Conservation (phyloP, 2,888 invertebrate species). For the Empis livida region DNA sequence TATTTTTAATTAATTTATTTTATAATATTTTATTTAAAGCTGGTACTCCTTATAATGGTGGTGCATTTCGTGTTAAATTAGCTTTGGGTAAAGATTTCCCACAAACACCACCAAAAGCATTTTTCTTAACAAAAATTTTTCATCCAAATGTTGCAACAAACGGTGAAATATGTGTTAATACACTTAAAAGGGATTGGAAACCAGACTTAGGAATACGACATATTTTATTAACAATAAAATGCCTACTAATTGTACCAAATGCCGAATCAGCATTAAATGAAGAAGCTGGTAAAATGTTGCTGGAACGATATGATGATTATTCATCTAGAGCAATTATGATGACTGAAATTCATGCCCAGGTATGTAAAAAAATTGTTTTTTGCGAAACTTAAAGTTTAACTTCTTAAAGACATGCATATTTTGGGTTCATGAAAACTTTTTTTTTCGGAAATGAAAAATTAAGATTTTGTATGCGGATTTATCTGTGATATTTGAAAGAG, state of each 20-base stretch:
- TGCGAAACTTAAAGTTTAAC: too few relatives aligned
- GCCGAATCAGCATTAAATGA: conserved; percentile 94
- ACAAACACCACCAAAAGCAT: conserved; percentile 80
- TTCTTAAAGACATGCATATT: too few relatives aligned
- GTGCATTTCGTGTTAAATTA: conserved; percentile 79
- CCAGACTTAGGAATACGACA: conserved; percentile 91
- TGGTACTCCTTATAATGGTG: conserved; percentile 84
- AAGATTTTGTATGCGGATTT: too few relatives aligned
- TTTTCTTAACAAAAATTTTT: conserved; percentile 90
- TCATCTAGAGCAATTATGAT: conserved; percentile 77
- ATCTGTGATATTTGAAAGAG: too few relatives aligned
- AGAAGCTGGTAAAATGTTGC: conserved; percentile 85
- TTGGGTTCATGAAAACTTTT: too few relatives aligned
- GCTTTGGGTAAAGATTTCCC: conserved; percentile 89
- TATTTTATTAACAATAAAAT: conserved; percentile 84
- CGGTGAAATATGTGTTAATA: conserved; percentile 95
- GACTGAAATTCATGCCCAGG: conserved; percentile 81
- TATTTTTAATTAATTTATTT: too few relatives aligned
- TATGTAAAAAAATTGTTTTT: conserved; percentile 27
- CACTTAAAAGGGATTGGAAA: conserved; percentile 93
- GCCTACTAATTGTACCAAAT: conserved; percentile 93
- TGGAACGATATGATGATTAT: conserved; percentile 89
- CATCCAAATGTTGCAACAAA: conserved; percentile 90
- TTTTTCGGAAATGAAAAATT: too few relatives aligned
- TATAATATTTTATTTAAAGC: conserved; percentile 38